Base-by-base conservation (phyloP, 2,888 invertebrate species). In the Nematopogon swammerdamellus region DNA sequence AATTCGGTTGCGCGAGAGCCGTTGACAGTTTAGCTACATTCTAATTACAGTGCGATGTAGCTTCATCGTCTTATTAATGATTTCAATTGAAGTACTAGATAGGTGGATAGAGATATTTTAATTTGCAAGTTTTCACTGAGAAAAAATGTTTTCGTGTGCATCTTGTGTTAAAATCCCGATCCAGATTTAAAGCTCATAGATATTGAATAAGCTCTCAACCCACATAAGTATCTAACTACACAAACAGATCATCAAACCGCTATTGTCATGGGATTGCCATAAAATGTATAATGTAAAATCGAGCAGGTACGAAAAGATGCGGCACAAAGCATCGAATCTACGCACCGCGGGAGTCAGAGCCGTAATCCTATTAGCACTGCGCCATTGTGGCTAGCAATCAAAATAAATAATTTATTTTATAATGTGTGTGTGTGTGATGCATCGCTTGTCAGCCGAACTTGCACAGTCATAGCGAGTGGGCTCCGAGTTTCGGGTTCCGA, bases 301-400 rank as follows among this genome's bases (percentile, higher is more conserved):
- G 8, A 14, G 11, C 36, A 36, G 36, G 36, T 36, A 36, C 36
- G 36, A 36, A 36, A 36, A 36, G 36, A 36, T 36, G 11, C 36
- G 6, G 8, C 36, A 36, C 36, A 36, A 36, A 36, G 36, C 36
- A 60, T 65, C 63, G 68, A 70, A 70, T 72, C 72, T 73, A 72
- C 72, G 67, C 68, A 67, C 63, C 61, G 18, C 44, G 19, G 16
- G 63, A 54, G 36, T 36, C 36, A 14, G 11, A 14, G 11, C 56
- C 55, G 60, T 76, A 75, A 76, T 76, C 74, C 73, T 75, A 75
- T 76, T 74, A 75, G 61, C 65, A 36, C 36, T 36, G n/a, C 6
- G 36, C 36, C 36, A 36, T 36, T 36, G 36, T 36, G 36, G 36
- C 36, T 8, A 14, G 11, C 36, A 36, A 36, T 36, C 36, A 36